Evolutionary conservation across 2,797 vertebrate species (phyloP).

Genomic region (Coreius guichenoti): DNA sequence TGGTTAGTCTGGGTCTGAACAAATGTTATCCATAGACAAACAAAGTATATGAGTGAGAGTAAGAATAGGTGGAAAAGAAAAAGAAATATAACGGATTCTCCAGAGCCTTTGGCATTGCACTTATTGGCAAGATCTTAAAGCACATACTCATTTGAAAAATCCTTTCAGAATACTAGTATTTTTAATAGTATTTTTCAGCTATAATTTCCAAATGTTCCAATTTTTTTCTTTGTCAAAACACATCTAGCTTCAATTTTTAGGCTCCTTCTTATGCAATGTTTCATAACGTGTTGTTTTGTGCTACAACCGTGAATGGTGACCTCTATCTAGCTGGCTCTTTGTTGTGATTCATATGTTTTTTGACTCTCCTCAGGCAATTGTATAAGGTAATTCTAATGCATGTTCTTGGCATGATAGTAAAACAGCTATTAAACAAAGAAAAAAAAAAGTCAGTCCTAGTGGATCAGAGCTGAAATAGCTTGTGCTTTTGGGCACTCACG

Average conservation of each 20-base stretch:
- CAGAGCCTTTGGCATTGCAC: background rate
- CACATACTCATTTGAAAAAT: conserved; percentile 33
- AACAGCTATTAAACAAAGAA: conserved; percentile 37
- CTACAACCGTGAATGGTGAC: conserved; percentile 1
- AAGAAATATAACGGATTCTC: background rate
- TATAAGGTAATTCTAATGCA: conserved; percentile 22
- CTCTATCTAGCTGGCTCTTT: conserved; percentile 29
- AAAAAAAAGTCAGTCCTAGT: conserved; percentile 23
- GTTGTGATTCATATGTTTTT: conserved; percentile 22
- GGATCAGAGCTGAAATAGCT: conserved; percentile 40
- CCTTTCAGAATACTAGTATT: background rate
- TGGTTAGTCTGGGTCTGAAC: conserved; percentile 85
- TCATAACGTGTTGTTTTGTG: background rate
- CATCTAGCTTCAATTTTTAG: background rate
- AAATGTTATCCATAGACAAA: conserved; percentile 74
- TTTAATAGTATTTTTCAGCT: background rate
- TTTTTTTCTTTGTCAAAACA: background rate
- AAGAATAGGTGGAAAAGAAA: conserved; percentile 44
- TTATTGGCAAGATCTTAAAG: background rate
- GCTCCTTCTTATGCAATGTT: background rate
- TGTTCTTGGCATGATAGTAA: conserved; percentile 29
- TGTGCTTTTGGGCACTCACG: conserved; percentile 29
- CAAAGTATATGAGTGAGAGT: conserved; percentile 63
- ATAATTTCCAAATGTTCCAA: background rate
- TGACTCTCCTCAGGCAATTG: conserved; percentile 15